Evolutionary conservation across 2,113 vertebrate species (phyloP).

Genomic region (Brachypteracias leptosomus): DNA sequence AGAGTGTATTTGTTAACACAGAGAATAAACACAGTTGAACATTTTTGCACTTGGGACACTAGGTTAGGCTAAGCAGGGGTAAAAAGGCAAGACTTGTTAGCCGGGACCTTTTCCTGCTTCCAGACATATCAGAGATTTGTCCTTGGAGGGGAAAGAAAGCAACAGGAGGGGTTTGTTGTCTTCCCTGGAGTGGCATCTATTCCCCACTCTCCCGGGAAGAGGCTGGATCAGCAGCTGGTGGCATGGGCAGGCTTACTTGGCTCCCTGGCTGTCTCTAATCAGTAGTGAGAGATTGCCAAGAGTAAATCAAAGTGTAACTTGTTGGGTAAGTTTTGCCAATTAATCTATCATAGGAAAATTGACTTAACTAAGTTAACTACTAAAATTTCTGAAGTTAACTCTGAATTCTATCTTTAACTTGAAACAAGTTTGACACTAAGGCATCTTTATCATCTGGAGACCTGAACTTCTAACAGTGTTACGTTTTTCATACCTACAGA

Average conservation of each 20-base stretch:
- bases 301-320: background rate
- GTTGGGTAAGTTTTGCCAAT: fast-evolving
- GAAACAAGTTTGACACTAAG: background rate
- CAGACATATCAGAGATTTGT: background rate
- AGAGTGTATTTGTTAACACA: background rate
- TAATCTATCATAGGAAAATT: background rate
- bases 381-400: background rate
- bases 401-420: background rate
- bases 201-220: background rate
- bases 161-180: background rate
- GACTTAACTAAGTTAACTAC: fast-evolving
- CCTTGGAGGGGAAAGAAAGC: background rate
- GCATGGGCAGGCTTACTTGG: fast-evolving
- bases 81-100: background rate
- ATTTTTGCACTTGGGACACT: background rate
- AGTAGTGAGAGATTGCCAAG: background rate
- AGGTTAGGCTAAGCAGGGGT: background rate
- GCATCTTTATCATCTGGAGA: background rate
- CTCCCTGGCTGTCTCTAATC: too few relatives aligned
- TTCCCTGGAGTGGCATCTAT: background rate
- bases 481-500: background rate
- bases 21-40: background rate
- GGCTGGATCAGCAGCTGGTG: background rate
- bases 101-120: background rate
- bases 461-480: background rate